Percentiles rank a stretch among this genome's conserved stretches.
Evolutionary conservation across 2,113 vertebrate species (phyloP).

Genomic region (Amphilophus citrinellus): DNA sequence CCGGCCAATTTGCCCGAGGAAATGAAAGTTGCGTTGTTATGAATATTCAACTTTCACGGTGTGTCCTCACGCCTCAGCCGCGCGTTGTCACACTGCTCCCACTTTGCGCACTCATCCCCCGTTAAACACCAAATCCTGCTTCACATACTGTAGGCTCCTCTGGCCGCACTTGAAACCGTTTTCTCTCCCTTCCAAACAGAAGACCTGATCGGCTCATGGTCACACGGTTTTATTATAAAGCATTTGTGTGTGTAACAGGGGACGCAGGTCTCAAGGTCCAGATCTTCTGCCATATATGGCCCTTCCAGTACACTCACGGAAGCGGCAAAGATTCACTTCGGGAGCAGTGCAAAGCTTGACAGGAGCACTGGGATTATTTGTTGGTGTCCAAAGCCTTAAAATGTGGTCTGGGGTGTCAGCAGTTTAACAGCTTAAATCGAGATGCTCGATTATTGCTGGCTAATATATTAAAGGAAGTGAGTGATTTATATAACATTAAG

Average conservation of each 20-base stretch:
- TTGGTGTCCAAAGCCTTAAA: constrained; percentile 35
- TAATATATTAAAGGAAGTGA: neutral
- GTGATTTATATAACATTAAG: neutral
- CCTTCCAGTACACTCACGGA: constrained; percentile 14
- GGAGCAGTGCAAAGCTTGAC: constrained; percentile 10
- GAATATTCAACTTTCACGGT: constrained; percentile 31
- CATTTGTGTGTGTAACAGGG: constrained; percentile 40
- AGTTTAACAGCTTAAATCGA: neutral
- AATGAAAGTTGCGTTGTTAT: constrained; percentile 34
- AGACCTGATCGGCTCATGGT: neutral
- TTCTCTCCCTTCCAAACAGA: neutral
- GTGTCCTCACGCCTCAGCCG: constrained; percentile 9
- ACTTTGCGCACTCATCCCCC: neutral
- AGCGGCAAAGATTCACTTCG: constrained; percentile 24
- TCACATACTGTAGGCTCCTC: neutral
- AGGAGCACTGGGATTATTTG: constrained; percentile 26
- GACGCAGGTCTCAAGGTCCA: constrained; percentile 68
- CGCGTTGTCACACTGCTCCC: constrained; percentile 7
- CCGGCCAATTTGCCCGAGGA: neutral
- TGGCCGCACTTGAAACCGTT: neutral
- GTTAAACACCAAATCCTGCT: neutral
- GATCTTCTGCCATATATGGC: constrained; percentile 60
- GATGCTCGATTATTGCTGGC: neutral
- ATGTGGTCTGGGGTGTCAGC: constrained; percentile 24
- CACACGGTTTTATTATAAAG: constrained; percentile 24